Percentiles rank a stretch among this genome's conserved stretches.
Conservation (phyloP, 2,888 invertebrate species). For the Meloe dianella region DNA sequence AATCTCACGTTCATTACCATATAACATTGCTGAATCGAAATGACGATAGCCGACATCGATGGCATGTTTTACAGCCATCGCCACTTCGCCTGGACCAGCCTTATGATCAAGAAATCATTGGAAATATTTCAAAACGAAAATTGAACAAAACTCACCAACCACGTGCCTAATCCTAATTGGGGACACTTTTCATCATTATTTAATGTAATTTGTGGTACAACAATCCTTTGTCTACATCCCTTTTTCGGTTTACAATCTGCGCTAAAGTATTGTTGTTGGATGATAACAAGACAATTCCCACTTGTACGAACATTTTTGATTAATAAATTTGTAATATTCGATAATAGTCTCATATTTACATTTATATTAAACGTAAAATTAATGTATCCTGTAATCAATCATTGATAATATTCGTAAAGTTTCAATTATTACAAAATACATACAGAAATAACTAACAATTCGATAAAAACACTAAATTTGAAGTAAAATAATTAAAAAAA, state of each 20-base stretch:
- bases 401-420: neutral
- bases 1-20: constrained; percentile 78
- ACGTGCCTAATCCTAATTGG: constrained; percentile 77
- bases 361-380: constrained; percentile 10
- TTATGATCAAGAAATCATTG: neutral
- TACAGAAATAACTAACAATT: no score
- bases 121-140: neutral
- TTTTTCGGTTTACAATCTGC: neutral
- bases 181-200: constrained; percentile 70
- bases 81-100: constrained; percentile 64
- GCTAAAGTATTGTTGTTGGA: neutral
- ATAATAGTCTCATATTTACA: neutral
- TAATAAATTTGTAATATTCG: neutral
- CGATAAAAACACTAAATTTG: no score
- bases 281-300: neutral
- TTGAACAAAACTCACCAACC: constrained; percentile 68
- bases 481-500: no score
- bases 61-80: constrained; percentile 73
- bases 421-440: neutral
- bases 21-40: constrained; percentile 77
- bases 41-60: constrained; percentile 81
- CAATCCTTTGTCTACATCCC: constrained; percentile 25
- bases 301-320: neutral
- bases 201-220: constrained; percentile 64
- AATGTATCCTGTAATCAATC: neutral